These are phyloP conservation scores for Elysia crispata DNA, from an alignment of 2,888 invertebrate genomes.

Conservation along the genomic window DNA sequence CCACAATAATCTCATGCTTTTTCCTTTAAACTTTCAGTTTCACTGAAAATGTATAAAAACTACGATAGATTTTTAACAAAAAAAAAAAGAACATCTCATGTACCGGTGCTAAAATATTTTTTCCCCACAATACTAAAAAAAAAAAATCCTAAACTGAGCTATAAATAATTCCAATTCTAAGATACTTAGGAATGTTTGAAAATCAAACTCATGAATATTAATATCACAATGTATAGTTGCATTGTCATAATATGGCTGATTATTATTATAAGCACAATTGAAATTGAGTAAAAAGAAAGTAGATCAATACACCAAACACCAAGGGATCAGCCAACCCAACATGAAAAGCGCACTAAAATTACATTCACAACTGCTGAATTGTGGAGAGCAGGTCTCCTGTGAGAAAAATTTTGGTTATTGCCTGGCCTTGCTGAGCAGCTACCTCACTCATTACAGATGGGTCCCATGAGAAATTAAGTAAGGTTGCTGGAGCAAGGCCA, in stretches of 20 bases:
- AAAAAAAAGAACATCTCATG: too few relatives aligned
- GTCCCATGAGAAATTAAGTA: conserved; percentile 87
- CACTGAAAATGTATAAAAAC: too few relatives aligned
- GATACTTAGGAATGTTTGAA: too few relatives aligned
- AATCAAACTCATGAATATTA: too few relatives aligned
- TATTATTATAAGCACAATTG: not conserved
- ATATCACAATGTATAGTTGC: too few relatives aligned
- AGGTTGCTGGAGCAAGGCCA: conserved; percentile 88
- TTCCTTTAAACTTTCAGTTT: too few relatives aligned
- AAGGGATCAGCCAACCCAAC: not conserved
- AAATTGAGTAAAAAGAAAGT: not conserved
- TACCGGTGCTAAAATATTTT: too few relatives aligned
- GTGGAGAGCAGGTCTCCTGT: conserved; percentile 84
- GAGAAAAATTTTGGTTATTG: conserved; percentile 79
- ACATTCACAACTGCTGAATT: conserved; percentile 46
- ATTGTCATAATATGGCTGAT: not conserved
- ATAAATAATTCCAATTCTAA: too few relatives aligned
- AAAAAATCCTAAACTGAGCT: too few relatives aligned
- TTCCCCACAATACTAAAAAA: too few relatives aligned
- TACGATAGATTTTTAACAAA: too few relatives aligned
- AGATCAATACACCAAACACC: not conserved
- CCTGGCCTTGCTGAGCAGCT: conserved; percentile 65
- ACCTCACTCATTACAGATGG: conserved; percentile 66
- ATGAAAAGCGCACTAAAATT: not conserved
- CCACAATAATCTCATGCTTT: too few relatives aligned